Percentiles rank a stretch among this genome's conserved stretches.
phyloP scores from a whole-genome alignment of 2,113 vertebrate genomes.

The Stictonetta naevosa region DNA sequence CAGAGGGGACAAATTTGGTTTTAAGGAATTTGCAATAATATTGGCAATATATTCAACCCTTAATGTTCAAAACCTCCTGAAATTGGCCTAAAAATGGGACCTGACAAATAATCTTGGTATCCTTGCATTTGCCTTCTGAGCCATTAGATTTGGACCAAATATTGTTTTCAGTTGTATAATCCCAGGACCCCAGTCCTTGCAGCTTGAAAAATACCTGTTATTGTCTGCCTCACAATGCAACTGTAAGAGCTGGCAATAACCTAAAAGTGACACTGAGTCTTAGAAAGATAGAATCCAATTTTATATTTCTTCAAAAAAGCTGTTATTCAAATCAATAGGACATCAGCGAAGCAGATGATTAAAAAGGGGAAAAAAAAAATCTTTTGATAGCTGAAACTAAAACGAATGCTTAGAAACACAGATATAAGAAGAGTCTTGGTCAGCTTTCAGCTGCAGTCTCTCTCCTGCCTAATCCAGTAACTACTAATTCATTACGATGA shows the following conservation, averaged over 20 bases:
- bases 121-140: neutral
- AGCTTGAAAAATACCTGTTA: slow-evolving; percentile 11
- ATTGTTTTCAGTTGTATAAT: neutral
- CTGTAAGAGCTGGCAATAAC: neutral
- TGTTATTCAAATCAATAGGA: neutral
- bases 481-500: slow-evolving; percentile 64
- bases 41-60: neutral
- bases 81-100: neutral
- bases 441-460: slow-evolving; percentile 4
- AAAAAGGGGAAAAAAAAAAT: neutral
- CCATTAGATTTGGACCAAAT: neutral
- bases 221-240: neutral
- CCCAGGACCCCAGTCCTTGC: neutral
- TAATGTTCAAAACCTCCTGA: neutral
- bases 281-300: neutral
- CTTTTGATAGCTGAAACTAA: neutral
- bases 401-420: neutral
- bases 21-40: neutral
- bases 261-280: neutral
- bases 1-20: slow-evolving; percentile 3
- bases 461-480: slow-evolving; percentile 20
- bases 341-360: neutral
- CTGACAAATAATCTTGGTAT: neutral
- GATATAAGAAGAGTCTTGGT: neutral
- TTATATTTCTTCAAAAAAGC: neutral